Conservation (phyloP, 2,113 vertebrate species). For the Mustela nigripes region DNA sequence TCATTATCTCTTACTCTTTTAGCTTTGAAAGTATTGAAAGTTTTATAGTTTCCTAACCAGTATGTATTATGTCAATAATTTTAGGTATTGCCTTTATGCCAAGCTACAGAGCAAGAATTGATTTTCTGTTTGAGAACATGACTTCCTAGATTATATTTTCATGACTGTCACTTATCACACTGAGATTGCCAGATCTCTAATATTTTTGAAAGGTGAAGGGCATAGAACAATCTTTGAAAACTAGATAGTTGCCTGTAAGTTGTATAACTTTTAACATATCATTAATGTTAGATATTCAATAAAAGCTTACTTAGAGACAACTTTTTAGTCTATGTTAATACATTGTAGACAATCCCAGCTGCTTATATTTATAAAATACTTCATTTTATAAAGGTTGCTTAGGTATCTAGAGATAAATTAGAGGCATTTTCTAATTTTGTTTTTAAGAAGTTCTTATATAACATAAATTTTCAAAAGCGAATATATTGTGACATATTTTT, state of each 20-base stretch:
- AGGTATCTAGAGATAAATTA: constrained; percentile 15
- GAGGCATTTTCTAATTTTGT: background rate
- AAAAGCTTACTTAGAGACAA: background rate
- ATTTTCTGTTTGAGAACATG: constrained; percentile 51
- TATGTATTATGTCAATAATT: background rate
- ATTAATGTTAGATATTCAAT: background rate
- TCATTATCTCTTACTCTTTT: background rate
- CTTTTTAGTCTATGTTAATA: background rate
- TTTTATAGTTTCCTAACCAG: background rate
- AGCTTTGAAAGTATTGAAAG: background rate
- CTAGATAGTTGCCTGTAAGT: background rate
- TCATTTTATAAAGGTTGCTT: constrained; percentile 36
- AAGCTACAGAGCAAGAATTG: background rate
- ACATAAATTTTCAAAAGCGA: constrained; percentile 21
- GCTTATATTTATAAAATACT: constrained; percentile 48
- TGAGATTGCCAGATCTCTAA: background rate
- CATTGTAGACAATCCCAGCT: background rate
- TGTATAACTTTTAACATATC: background rate
- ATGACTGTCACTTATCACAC: background rate
- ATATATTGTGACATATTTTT: constrained; percentile 23
- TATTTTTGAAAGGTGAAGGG: background rate
- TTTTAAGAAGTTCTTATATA: background rate
- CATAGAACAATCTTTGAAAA: background rate
- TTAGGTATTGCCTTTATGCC: background rate
- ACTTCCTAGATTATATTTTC: background rate